phyloP scores from a whole-genome alignment of 2,888 invertebrate species.

The Limnephilus lunatus region DNA sequence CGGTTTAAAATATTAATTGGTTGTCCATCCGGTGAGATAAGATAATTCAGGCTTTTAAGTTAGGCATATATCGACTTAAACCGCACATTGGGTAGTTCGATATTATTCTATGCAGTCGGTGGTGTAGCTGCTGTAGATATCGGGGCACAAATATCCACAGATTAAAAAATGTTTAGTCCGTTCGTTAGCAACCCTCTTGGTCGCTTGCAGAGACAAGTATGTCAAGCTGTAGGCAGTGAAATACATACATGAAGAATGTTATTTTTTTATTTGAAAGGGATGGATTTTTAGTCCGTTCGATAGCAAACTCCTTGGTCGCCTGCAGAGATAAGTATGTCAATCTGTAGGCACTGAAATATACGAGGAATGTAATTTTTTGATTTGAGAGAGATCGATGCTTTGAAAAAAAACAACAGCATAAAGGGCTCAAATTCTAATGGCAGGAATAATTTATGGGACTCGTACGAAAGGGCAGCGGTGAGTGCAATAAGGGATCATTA shows the following conservation, averaged over 20 bases:
- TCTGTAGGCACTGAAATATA: background rate
- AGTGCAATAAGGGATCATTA: conserved; percentile 53
- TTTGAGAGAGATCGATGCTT: background rate
- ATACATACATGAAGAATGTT: too few species aligned
- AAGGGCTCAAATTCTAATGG: background rate
- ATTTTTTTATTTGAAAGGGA: too few species aligned
- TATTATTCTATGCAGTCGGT: background rate
- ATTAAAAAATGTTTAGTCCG: background rate
- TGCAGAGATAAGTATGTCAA: too few species aligned
- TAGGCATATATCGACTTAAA: background rate
- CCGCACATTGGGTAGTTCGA: background rate
- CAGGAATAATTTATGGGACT: background rate
- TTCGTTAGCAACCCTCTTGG: background rate
- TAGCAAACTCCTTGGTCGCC: too few species aligned
- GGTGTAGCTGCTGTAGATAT: background rate
- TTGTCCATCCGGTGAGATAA: background rate
- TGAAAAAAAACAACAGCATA: background rate
- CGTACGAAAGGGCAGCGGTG: conserved; percentile 5
- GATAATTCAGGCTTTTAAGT: background rate
- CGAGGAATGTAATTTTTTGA: background rate
- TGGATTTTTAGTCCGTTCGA: too few species aligned
- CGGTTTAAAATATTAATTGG: background rate
- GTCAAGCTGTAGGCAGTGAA: background rate
- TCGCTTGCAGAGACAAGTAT: background rate
- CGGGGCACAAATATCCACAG: background rate